phyloP scores from a whole-genome alignment of 2,113 vertebrate genomes.

The Mormoops blainvillei region DNA sequence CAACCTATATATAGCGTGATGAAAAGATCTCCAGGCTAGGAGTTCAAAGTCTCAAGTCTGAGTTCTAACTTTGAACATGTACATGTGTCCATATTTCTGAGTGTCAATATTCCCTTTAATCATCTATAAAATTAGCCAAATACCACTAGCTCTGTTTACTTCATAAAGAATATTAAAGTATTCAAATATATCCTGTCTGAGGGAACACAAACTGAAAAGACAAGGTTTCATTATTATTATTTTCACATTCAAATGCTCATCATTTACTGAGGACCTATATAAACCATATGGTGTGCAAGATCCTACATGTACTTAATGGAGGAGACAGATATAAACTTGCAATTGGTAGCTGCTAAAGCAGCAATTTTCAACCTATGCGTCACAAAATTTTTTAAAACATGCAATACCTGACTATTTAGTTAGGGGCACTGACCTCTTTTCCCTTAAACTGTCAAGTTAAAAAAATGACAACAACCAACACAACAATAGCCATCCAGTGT shows the following conservation, averaged over 20 bases:
- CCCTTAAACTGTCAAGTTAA: no score
- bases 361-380: background rate
- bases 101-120: background rate
- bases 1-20: background rate
- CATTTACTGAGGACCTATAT: background rate
- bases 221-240: background rate
- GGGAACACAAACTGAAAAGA: background rate
- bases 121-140: slow-evolving; percentile 1
- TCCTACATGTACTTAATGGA: background rate
- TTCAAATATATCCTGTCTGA: background rate
- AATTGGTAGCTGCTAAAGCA: background rate
- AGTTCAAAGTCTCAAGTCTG: background rate
- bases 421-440: no score
- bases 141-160: background rate
- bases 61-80: background rate
- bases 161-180: slow-evolving; percentile 13
- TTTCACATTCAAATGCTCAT: slow-evolving; percentile 13
- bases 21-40: background rate
- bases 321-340: background rate
- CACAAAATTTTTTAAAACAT: no score
- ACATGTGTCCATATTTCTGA: background rate
- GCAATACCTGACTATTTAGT: no score
- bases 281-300: background rate
- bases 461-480: background rate
- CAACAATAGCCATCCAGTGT: background rate